Conservation (phyloP, 2,113 vertebrate species). For the Actinemys pallida region DNA sequence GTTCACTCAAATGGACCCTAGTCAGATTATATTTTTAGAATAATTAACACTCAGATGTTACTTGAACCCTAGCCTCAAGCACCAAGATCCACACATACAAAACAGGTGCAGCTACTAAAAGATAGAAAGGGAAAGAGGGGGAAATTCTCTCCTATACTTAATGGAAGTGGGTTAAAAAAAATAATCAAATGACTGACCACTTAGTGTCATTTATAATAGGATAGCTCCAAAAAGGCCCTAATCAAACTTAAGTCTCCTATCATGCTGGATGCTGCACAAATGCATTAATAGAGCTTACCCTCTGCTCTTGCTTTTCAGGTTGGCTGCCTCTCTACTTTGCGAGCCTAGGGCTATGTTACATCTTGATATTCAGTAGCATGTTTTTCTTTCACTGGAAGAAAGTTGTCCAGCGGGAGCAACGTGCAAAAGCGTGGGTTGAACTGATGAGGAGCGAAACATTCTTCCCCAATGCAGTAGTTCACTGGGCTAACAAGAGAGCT, state of each 20-base stretch:
- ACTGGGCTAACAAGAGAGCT: conserved; percentile 60
- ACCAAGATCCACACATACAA: background rate
- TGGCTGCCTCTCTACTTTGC: conserved; percentile 65
- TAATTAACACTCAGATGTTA: background rate
- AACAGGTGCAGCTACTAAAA: background rate
- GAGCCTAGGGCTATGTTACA: conserved; percentile 65
- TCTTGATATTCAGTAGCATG: conserved; percentile 48
- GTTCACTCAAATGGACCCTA: background rate
- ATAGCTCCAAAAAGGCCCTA: background rate
- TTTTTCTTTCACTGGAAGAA: conserved; percentile 74
- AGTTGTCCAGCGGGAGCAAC: conserved; percentile 40
- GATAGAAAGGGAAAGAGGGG: background rate
- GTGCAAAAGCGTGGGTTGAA: conserved; percentile 64
- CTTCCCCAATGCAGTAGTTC: conserved; percentile 64
- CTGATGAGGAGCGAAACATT: conserved; percentile 41
- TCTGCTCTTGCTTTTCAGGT: conserved; percentile 33
- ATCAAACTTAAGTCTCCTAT: background rate
- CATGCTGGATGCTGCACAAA: background rate
- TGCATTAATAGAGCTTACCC: background rate
- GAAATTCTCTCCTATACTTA: background rate
- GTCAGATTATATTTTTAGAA: background rate
- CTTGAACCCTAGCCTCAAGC: background rate
- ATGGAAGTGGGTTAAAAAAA: background rate
- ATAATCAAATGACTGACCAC: background rate
- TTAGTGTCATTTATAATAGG: background rate